These are phyloP conservation scores for Osmerus mordax DNA, from an alignment of 2,113 vertebrate species.

Conservation along the genomic window DNA sequence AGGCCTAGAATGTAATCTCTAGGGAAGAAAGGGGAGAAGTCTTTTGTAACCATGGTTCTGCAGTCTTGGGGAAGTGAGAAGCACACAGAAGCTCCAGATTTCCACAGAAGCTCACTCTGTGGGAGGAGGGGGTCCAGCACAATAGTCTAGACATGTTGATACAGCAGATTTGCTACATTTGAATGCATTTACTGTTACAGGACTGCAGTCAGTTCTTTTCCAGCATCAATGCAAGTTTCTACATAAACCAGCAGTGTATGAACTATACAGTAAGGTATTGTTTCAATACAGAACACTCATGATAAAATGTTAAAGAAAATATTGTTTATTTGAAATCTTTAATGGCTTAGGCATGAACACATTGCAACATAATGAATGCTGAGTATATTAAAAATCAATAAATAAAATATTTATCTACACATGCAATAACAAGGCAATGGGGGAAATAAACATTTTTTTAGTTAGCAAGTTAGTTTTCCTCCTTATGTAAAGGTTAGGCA, in stretches of 20 bases:
- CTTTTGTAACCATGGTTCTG: no score
- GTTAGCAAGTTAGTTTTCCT: conserved; percentile 49
- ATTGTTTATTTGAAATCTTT: conserved; percentile 75
- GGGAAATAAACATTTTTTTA: conserved; percentile 44
- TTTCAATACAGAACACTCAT: conserved; percentile 14
- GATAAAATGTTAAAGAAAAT: conserved; percentile 66
- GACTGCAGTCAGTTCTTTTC: not conserved
- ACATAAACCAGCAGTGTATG: not conserved
- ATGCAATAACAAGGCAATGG: conserved; percentile 54
- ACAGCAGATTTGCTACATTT: conserved; percentile 7
- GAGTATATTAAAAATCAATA: conserved; percentile 70
- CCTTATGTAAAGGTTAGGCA: conserved; percentile 42
- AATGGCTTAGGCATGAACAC: conserved; percentile 71
- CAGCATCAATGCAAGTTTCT: not conserved
- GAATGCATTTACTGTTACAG: not conserved
- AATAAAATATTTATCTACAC: conserved; percentile 72
- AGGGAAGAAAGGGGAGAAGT: no score
- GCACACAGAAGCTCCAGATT: not conserved
- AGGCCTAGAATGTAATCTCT: no score
- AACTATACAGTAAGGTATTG: not conserved
- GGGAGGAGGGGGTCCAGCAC: not conserved
- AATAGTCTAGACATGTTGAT: not conserved
- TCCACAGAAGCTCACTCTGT: not conserved
- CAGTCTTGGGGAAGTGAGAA: no score
- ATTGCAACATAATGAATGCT: conserved; percentile 65